Percentiles rank a stretch among this genome's conserved stretches.
Conservation (phyloP, 2,888 invertebrate genomes). For the Ichneumoninae sp. region DNA sequence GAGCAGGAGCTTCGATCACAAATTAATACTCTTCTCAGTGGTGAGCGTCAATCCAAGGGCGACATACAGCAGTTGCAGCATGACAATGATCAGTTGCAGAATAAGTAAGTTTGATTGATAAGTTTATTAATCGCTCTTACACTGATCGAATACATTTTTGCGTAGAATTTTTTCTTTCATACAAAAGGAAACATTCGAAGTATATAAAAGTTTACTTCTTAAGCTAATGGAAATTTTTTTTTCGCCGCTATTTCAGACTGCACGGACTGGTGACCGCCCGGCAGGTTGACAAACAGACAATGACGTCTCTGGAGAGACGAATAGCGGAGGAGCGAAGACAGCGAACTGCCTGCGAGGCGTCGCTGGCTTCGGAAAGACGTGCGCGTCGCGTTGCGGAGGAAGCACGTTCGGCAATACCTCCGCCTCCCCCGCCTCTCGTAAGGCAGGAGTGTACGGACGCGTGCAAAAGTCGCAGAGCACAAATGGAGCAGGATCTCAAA, state of each 20-base stretch:
- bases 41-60: constrained; percentile 89
- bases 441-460: constrained; percentile 88
- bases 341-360: constrained; percentile 90
- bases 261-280: constrained; percentile 90
- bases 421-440: constrained; percentile 81
- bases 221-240: neutral
- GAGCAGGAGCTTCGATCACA: constrained; percentile 91
- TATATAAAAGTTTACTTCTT: neutral
- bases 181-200: neutral
- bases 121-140: neutral
- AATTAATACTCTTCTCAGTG: constrained; percentile 87
- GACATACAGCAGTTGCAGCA: constrained; percentile 92
- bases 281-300: constrained; percentile 91
- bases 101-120: constrained; percentile 86
- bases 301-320: constrained; percentile 91
- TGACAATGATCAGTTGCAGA: constrained; percentile 94
- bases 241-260: constrained; percentile 85
- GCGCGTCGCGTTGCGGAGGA: constrained; percentile 88
- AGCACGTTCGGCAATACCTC: constrained; percentile 80
- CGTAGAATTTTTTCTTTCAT: neutral
- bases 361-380: constrained; percentile 90
- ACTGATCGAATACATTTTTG: neutral
- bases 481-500: constrained; percentile 89
- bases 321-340: constrained; percentile 94
- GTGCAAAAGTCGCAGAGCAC: constrained; percentile 88